Evolutionary conservation across 2,888 invertebrate species (phyloP), one percentile per base, ranked within the genome.

Genomic region (Eutolmus rufibarbis): DNA sequence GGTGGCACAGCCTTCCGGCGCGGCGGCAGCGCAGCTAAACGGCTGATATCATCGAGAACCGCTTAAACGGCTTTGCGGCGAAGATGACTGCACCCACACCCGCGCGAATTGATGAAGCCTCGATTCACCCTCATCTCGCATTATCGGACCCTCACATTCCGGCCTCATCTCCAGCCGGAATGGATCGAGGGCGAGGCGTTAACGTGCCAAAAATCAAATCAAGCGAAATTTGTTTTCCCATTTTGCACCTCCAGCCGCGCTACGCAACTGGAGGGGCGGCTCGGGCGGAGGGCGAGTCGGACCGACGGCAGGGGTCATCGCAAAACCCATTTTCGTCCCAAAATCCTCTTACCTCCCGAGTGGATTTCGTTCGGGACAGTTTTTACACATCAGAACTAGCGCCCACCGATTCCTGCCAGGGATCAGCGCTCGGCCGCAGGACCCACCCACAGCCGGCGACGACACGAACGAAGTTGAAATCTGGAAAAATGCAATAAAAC

Each of bases 141-240:
- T 86, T 43, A 23, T 86, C 86, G 14, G 31, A n/a, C 34, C 16
- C 28, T 19, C 79, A 19, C 43, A 78, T 78, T n/a, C 51, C 79
- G 12, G 40, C 40, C 40, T 40, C 43, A 3, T 14, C 43, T 16
- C 14, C 43, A 16, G 4, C 43, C 16, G 14, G 43, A 43, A 3
- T 43, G 43, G 43, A 76, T 86, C 12, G 84, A 88, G 88, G 88
- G 88, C 88, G 87, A 88, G 87, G 89, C 89, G 89, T 89, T 89
- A 89, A 90, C 89, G 89, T 89, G 89, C 89, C 89, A 89, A 90
- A 90, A 90, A 89, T 89, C 90, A 90, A 90, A 90, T 90, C 89
- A 88, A 90, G 89, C 88, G 88, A 79, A 89, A 89, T 74, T 87
- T 86, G 78, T 86, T 86, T 78, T 57, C 78, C 77, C 79, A 79